These are phyloP conservation scores for Thysanoteuthis rhombus DNA, from an alignment of 2,888 invertebrate species.

Conservation along the genomic window DNA sequence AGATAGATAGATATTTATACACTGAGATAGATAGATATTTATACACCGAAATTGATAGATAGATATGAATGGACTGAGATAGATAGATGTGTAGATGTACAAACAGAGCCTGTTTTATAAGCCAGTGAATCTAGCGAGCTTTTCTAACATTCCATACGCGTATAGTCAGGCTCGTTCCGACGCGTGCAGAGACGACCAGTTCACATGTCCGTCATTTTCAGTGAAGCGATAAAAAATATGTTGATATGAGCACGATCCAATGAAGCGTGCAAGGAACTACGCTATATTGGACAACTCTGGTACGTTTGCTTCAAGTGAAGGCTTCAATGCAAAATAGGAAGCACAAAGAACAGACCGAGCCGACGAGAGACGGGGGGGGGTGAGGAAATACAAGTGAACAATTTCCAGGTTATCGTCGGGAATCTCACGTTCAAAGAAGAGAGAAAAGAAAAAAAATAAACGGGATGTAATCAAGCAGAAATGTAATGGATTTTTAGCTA, in stretches of 20 bases:
- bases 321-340: not conserved
- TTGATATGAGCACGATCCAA: not conserved
- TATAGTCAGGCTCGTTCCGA: not conserved
- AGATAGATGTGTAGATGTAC: too few species aligned
- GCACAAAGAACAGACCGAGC: not conserved
- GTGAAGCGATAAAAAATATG: not conserved
- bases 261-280: not conserved
- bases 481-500: too few species aligned
- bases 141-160: too few species aligned
- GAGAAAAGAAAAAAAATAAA: not conserved
- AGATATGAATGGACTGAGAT: not conserved
- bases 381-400: not conserved
- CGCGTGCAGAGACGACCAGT: not conserved
- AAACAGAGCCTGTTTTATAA: not conserved
- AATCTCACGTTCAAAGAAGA: not conserved
- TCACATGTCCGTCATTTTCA: not conserved
- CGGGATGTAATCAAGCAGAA: not conserved
- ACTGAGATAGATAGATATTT: not conserved
- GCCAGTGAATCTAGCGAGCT: not conserved
- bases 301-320: not conserved
- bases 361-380: not conserved
- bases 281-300: not conserved
- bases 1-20: not conserved
- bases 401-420: not conserved
- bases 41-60: not conserved